Evolutionary conservation across 2,113 vertebrate species (phyloP).

Genomic region (Boulengeromyrus knoepffleri): DNA sequence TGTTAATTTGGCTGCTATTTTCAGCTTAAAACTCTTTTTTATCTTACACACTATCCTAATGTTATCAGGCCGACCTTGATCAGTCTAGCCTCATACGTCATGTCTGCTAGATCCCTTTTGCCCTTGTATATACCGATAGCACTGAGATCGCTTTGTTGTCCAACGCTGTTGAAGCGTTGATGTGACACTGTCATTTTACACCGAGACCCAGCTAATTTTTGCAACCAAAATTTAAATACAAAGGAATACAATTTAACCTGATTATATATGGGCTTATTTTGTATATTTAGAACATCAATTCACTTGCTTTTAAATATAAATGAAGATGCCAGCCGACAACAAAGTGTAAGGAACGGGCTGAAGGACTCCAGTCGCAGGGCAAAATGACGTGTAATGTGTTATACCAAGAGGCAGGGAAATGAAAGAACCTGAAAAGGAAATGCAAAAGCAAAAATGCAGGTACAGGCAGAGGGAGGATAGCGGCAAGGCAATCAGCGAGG

Average conservation of each 20-base stretch:
- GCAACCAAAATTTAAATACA: not conserved
- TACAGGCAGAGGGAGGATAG: not conserved
- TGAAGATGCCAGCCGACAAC: not conserved
- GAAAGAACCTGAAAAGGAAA: not conserved
- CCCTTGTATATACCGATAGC: constrained; percentile 39
- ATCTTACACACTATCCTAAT: not conserved
- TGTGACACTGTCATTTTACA: constrained; percentile 12
- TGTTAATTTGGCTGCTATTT: not conserved
- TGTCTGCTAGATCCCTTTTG: constrained; percentile 26
- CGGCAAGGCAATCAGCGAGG: not conserved
- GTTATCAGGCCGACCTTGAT: constrained; percentile 8
- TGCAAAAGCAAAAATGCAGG: not conserved
- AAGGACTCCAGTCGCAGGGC: not conserved
- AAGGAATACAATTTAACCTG: not conserved
- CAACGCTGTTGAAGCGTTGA: constrained; percentile 36
- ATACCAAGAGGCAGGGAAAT: not conserved
- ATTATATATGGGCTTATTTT: not conserved
- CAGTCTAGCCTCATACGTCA: not conserved
- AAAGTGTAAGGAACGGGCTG: not conserved
- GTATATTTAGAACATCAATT: not conserved
- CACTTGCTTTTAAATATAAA: constrained; percentile 6
- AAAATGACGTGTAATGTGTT: not conserved
- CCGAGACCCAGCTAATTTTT: not conserved
- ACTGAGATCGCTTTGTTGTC: constrained; percentile 25
- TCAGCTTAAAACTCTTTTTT: constrained; percentile 8